Percentiles rank a stretch among this genome's conserved stretches.
These are phyloP conservation scores for Erebia epiphron DNA, from an alignment of 2,888 invertebrate species.

Conservation along the genomic window DNA sequence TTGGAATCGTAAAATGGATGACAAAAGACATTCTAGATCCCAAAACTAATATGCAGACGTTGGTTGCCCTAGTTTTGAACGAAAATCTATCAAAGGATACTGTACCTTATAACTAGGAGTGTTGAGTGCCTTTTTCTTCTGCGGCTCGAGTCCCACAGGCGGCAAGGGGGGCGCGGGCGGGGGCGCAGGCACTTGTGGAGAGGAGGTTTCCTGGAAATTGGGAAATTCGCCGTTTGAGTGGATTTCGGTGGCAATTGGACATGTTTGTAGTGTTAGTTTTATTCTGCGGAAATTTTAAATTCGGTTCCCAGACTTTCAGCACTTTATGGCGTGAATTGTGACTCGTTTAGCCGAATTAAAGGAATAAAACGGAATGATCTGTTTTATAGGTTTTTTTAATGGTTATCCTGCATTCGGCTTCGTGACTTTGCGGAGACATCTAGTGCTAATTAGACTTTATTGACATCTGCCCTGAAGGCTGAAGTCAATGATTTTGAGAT, in stretches of 20 bases:
- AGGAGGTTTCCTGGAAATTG: slow-evolving; percentile 73
- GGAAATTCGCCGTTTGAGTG: slow-evolving; percentile 36
- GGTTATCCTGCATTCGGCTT: too few species aligned
- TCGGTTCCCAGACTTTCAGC: slow-evolving; percentile 14
- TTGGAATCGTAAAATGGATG: not conserved
- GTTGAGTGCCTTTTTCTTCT: slow-evolving; percentile 88
- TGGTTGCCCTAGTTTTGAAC: slow-evolving; percentile 11
- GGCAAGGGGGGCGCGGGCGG: slow-evolving; percentile 75
- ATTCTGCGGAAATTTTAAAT: slow-evolving; percentile 29
- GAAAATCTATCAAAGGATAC: slow-evolving; percentile 10
- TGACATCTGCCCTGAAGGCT: too few species aligned
- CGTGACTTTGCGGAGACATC: too few species aligned
- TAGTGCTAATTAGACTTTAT: too few species aligned
- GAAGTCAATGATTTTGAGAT: too few species aligned
- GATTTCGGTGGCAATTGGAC: slow-evolving; percentile 28
- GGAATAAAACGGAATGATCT: slow-evolving; percentile 1
- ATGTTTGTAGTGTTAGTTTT: slow-evolving; percentile 31
- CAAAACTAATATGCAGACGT: not conserved
- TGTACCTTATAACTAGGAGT: slow-evolving; percentile 86
- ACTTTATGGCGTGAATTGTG: slow-evolving; percentile 9
- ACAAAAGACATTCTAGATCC: not conserved
- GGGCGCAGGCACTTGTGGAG: slow-evolving; percentile 79
- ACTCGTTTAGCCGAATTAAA: slow-evolving; percentile 3
- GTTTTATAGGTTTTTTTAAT: too few species aligned
- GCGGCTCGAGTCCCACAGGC: slow-evolving; percentile 74